Conservation (phyloP, 2,797 vertebrate genomes). For the Acanthurus leucopareius region DNA sequence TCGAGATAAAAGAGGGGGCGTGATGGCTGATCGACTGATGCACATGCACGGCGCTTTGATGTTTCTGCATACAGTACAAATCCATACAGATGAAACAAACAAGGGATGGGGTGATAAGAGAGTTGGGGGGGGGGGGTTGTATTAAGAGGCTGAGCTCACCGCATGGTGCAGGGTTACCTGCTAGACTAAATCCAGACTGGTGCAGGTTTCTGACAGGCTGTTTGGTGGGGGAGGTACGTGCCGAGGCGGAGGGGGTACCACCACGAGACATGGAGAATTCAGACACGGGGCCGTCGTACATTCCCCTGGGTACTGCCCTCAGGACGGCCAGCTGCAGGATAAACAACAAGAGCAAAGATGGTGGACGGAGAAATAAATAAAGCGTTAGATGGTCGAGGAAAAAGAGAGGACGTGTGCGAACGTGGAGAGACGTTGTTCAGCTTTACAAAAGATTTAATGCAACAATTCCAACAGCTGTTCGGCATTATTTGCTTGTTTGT, state of each 20-base stretch:
- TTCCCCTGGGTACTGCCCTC: conserved; percentile 94
- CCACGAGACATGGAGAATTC: conserved; percentile 95
- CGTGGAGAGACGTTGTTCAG: conserved; percentile 16
- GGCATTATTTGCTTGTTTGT: conserved; percentile 52
- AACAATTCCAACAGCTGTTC: conserved; percentile 45
- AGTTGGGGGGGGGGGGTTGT: conserved; percentile 14
- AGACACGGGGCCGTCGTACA: conserved; percentile 97
- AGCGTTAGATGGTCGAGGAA: not conserved
- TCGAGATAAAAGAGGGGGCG: not conserved
- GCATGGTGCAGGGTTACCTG: conserved; percentile 85
- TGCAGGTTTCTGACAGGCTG: conserved; percentile 96
- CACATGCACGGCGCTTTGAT: conserved; percentile 29
- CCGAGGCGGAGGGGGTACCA: conserved; percentile 92
- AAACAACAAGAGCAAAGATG: not conserved
- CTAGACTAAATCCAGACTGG: conserved; percentile 96
- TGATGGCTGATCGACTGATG: not conserved
- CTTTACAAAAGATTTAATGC: conserved; percentile 4
- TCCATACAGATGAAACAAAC: conserved; percentile 24
- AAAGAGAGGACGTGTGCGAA: not conserved
- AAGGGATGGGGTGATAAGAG: not conserved
- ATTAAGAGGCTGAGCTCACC: conserved; percentile 72
- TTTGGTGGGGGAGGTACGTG: conserved; percentile 93
- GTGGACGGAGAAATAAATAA: not conserved
- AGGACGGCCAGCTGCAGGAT: conserved; percentile 91
- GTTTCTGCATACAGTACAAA: conserved; percentile 6